Percentiles rank a stretch among this genome's conserved stretches.
Evolutionary conservation across 2,888 invertebrate species (phyloP).

Genomic region (Polyommatus iphigenia): DNA sequence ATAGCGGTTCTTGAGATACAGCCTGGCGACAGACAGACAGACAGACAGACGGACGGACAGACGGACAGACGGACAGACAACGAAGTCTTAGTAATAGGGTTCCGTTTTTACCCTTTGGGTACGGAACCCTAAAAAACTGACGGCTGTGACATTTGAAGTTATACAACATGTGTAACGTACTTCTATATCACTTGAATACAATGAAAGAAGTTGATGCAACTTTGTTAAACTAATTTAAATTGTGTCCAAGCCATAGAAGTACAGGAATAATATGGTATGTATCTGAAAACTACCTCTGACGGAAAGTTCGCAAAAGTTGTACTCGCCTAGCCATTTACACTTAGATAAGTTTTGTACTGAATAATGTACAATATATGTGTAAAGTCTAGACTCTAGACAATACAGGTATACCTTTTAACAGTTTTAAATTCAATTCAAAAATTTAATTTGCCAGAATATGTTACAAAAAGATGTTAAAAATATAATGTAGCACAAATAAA

Average conservation of each 20-base stretch:
- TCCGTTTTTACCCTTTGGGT: too few species aligned
- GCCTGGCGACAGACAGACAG: too few species aligned
- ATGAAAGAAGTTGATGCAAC: slow-evolving; percentile 1
- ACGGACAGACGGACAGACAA: too few species aligned
- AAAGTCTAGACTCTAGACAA: background rate
- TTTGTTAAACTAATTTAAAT: slow-evolving; percentile 21
- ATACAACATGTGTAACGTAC: background rate
- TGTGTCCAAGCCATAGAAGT: slow-evolving; percentile 24
- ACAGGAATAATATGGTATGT: slow-evolving; percentile 17
- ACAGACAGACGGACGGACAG: too few species aligned
- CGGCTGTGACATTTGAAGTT: background rate
- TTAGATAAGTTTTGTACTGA: slow-evolving; percentile 17
- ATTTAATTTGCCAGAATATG: too few species aligned
- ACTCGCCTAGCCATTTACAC: slow-evolving; percentile 19
- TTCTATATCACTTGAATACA: background rate
- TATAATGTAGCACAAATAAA: too few species aligned
- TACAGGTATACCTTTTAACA: background rate
- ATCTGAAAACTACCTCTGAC: slow-evolving; percentile 24
- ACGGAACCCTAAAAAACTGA: too few species aligned
- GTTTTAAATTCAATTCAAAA: too few species aligned
- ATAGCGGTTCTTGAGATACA: too few species aligned
- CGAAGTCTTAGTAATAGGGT: too few species aligned
- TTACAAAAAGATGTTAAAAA: too few species aligned
- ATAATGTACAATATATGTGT: background rate
- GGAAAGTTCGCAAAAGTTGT: slow-evolving; percentile 22